Conservation (phyloP, 2,888 invertebrate genomes). For the Drosophila borborema region DNA sequence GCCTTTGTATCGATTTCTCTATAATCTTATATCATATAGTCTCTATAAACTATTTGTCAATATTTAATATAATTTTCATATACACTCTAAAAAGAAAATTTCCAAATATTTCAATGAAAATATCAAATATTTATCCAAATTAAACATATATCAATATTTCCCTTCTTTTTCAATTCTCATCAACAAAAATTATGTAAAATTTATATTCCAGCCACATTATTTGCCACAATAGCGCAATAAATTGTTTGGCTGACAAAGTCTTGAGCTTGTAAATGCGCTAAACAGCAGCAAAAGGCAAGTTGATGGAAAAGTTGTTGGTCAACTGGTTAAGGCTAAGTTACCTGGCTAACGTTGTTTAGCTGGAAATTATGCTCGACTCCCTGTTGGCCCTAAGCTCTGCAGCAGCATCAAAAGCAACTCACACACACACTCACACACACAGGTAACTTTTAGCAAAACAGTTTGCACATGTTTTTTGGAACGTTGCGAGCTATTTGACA, state of each 20-base stretch:
- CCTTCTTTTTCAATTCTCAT: no score
- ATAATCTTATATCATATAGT: background rate
- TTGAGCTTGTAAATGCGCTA: constrained; percentile 21
- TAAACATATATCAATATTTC: background rate
- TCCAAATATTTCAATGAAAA: background rate
- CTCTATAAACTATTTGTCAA: background rate
- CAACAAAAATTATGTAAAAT: background rate
- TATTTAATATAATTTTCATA: background rate
- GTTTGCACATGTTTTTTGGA: constrained; percentile 63
- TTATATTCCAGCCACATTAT: background rate
- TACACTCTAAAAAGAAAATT: no score
- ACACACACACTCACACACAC: constrained; percentile 14
- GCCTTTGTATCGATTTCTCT: background rate
- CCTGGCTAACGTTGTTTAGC: constrained; percentile 8
- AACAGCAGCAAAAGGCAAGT: constrained; percentile 49
- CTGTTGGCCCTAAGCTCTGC: constrained; percentile 29
- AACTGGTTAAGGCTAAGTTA: constrained; percentile 24
- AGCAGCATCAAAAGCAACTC: constrained; percentile 3
- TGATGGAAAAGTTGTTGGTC: constrained; percentile 69
- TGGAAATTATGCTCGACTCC: constrained; percentile 6
- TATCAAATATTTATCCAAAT: background rate
- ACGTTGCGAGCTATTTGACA: constrained; percentile 68
- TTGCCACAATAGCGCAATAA: constrained; percentile 19
- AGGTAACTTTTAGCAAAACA: constrained; percentile 66
- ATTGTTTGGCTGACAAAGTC: constrained; percentile 48